Percentiles rank a stretch among this genome's conserved stretches.
Evolutionary conservation across 2,113 vertebrate genomes (phyloP).

Genomic region (Takifugu bimaculatus): DNA sequence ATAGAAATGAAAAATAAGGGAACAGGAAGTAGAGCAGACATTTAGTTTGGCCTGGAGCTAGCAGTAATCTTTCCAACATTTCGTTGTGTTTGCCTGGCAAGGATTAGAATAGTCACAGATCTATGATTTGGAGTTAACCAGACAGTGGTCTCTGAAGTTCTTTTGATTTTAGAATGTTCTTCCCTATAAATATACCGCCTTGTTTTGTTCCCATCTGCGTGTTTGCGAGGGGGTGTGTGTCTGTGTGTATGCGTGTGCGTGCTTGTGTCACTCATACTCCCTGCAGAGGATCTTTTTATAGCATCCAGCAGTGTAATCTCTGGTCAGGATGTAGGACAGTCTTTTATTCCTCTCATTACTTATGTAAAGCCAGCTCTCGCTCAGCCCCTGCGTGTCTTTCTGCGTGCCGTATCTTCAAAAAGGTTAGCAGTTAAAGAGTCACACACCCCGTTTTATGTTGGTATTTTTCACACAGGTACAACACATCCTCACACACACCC

Average conservation of each 20-base stretch:
- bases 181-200: slow-evolving; percentile 55
- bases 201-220: slow-evolving; percentile 30
- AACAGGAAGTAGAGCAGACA: slow-evolving; percentile 24
- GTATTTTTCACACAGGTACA: neutral
- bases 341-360: slow-evolving; percentile 63
- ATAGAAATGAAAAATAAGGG: slow-evolving; percentile 32
- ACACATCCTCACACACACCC: no score
- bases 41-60: slow-evolving; percentile 33
- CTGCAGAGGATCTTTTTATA: slow-evolving; percentile 69
- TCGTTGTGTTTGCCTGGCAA: slow-evolving; percentile 39
- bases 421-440: slow-evolving; percentile 15
- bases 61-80: slow-evolving; percentile 33
- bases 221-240: slow-evolving; percentile 16
- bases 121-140: slow-evolving; percentile 45
- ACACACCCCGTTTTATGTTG: neutral
- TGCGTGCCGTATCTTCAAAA: slow-evolving; percentile 35
- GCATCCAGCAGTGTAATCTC: slow-evolving; percentile 64
- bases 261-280: slow-evolving; percentile 60
- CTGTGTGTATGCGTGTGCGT: slow-evolving; percentile 10
- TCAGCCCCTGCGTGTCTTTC: slow-evolving; percentile 44
- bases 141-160: slow-evolving; percentile 37
- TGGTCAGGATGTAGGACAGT: slow-evolving; percentile 63
- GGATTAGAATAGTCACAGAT: slow-evolving; percentile 31
- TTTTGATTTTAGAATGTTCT: slow-evolving; percentile 50
- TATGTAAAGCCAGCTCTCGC: slow-evolving; percentile 62